Evolutionary conservation across 2,888 invertebrate species (phyloP), one percentile per base, ranked within the genome.

Genomic region (Leptinotarsa juncta): DNA sequence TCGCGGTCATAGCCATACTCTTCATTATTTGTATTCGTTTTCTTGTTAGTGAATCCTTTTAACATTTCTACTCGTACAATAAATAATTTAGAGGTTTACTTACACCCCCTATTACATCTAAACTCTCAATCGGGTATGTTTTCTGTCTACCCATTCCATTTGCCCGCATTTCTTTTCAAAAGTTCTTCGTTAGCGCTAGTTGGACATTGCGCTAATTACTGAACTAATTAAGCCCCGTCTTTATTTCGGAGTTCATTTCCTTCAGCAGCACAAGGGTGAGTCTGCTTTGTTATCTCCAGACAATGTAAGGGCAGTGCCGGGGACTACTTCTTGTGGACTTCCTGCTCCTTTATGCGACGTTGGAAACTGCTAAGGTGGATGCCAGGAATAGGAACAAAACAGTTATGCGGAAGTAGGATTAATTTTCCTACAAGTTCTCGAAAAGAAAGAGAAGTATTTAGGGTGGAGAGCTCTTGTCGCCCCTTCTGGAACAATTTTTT

Each of bases 321-420:
- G 32, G 62, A 42, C 62, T n/a, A 32, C 62, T 62, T 62, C 62
- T 62, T 62, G 62, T 42, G 60, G 62, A 62, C 62, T 62, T 32
- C 62, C 62, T 62, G 62, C 62, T 42, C 62, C 26, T 32, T 62
- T 42, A 62, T 42, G 26, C 10, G 26, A 18, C 32, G 16, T 62
- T 12, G 23, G 57, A 55, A 55, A 15, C 5, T 15, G 53, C n/a
- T 20, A 14, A 20, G 15, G 20, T 23, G 57, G 20, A 14, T 57
- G n/a, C 20, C 23, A 20, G 57, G 14, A 18, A 18, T 57, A 18
- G 7, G 57, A 57, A 2, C 57, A 20, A n/a, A 23, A 15, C 57
- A 12, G 15, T 18, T 23, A 57, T 23, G 12, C n/a, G 57, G 57
- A 57, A 57, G 20, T 57, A 18, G 18, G 3, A 57, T 26, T 23